Conservation (phyloP, 2,797 vertebrate genomes). For the Ctenosaura bakeri region DNA sequence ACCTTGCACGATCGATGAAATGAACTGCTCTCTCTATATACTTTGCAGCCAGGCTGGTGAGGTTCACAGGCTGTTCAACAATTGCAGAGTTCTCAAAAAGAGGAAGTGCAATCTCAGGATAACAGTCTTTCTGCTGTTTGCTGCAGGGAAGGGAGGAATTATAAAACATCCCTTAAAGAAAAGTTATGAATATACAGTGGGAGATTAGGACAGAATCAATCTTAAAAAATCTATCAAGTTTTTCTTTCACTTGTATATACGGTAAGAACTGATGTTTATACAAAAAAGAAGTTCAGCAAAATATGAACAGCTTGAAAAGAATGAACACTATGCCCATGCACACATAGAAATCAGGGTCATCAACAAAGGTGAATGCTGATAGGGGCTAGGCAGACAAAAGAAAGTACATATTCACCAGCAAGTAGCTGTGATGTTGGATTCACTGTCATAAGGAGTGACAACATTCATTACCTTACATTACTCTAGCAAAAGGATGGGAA, state of each 20-base stretch:
- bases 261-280: not conserved
- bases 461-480: not conserved
- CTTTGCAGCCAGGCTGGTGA: conserved; percentile 82
- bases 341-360: not conserved
- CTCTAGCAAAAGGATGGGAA: too few relatives aligned
- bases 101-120: conserved; percentile 87
- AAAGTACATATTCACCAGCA: not conserved
- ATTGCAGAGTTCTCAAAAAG: conserved; percentile 90
- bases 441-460: not conserved
- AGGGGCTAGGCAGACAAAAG: not conserved
- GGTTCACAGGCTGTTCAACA: conserved; percentile 90
- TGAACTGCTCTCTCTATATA: conserved; percentile 82
- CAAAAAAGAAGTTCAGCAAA: not conserved
- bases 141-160: conserved; percentile 1
- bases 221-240: not conserved
- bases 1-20: conserved; percentile 90
- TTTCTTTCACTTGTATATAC: not conserved
- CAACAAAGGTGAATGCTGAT: too few relatives aligned
- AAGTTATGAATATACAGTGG: not conserved
- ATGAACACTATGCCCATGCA: not conserved
- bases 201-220: not conserved
- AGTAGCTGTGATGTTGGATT: not conserved
- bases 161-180: not conserved
- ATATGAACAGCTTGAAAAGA: not conserved
- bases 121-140: conserved; percentile 77